These are phyloP conservation scores for Halesus radiatus DNA, from an alignment of 1,140 invertebrate species.

Conservation along the genomic window DNA sequence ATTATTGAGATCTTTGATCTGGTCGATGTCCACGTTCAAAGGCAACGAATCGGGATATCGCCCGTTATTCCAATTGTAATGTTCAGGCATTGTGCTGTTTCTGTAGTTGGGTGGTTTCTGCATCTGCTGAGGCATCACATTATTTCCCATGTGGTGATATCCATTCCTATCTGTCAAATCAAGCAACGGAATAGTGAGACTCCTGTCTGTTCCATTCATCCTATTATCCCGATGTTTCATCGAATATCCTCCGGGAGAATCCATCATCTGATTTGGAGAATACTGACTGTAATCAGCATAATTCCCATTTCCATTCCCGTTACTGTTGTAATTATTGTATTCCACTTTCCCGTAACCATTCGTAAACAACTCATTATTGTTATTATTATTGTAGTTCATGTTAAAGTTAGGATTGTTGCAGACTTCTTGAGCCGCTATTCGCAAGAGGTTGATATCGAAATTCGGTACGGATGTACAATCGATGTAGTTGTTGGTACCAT, in stretches of 20 bases:
- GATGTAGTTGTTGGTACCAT: conserved; percentile 7
- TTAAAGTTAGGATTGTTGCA: conserved; percentile 54
- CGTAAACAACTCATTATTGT: not conserved
- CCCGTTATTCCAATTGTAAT: conserved; percentile 33
- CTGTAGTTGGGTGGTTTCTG: conserved; percentile 28
- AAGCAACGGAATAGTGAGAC: conserved; percentile 45
- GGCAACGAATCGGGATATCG: conserved; percentile 35
- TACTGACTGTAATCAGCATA: conserved; percentile 17
- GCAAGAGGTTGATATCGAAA: conserved; percentile 65
- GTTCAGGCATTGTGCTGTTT: conserved; percentile 36
- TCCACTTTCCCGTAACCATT: conserved; percentile 13
- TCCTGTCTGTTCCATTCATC: conserved; percentile 25
- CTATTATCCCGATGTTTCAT: conserved; percentile 12
- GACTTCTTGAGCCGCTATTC: conserved; percentile 67
- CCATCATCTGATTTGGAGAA: conserved; percentile 30
- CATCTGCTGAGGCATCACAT: conserved; percentile 11
- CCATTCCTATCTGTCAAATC: conserved; percentile 47
- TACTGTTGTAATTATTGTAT: conserved; percentile 20
- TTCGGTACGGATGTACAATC: not conserved
- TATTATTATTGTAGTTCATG: conserved; percentile 30
- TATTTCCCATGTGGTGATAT: conserved; percentile 12
- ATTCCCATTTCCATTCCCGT: conserved; percentile 2
- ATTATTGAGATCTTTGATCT: conserved; percentile 38
- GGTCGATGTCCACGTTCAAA: conserved; percentile 50
- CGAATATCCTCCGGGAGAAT: not conserved